Evolutionary conservation across 2,888 invertebrate species (phyloP), one percentile per base, ranked within the genome.

Genomic region (Ellobium chinense): DNA sequence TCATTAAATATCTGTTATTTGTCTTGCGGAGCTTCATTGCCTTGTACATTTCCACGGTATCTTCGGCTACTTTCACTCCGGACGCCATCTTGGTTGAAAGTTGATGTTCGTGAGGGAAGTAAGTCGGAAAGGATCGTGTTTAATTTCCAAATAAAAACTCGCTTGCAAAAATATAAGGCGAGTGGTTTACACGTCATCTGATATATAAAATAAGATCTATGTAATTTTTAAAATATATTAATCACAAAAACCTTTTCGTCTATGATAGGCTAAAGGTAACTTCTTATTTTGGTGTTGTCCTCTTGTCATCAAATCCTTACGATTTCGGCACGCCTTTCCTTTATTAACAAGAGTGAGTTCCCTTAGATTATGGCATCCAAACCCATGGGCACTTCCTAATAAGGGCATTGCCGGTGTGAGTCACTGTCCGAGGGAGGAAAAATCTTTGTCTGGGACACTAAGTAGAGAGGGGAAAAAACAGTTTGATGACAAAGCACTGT

Each of bases 11-110:
- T 80, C 80, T 80, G 74, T 68, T 31, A 31, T 73, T 73, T 2
- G 36, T 54, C 29, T 80, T 80, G 21, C 66, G 66, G 27, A 80
- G 66, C 46, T 80, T 80, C 73, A 80, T 74, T 3, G 39, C 46
- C 36, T 74, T 80, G 68, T 74, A 80, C 1, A 58, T 14, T 14
- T 80, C 68, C 12, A 73, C 65, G 1, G 73, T 66, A 3, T 56
- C 73, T 5, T 72, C 73, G 5, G 65, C 36, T 36, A 80, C 65
- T 74, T 80, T 80, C 31, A 80, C 80, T 36, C 80, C 80, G 31
- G 80, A 66, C 66, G 80, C 80, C 80, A 80, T 80, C 39, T 80
- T 80, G 29, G 27, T 36, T 63, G 9, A 54, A n/a, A n/a, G n/a
- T n/a, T n/a, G n/a, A n/a, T n/a, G n/a, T n/a, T n/a, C 18, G 9